phyloP scores from a whole-genome alignment of 2,113 vertebrate genomes.

The Ammodytes dubius region DNA sequence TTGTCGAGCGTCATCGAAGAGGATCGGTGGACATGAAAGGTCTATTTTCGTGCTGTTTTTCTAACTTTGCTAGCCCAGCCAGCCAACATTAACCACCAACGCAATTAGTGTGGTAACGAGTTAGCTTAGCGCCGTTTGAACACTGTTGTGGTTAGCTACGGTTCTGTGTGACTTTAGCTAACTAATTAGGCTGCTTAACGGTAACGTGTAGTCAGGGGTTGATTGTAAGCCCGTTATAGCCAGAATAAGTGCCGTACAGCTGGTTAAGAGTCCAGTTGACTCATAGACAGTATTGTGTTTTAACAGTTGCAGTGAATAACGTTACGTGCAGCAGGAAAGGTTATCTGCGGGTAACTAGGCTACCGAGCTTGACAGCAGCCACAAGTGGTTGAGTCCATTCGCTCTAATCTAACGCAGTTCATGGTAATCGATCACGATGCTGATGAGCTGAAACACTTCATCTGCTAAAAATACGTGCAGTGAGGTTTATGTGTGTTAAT shows the following conservation, averaged over 20 bases:
- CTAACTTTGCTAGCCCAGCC: constrained; percentile 72
- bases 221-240: constrained; percentile 12
- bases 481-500: neutral
- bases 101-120: constrained; percentile 23
- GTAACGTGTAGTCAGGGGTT: constrained; percentile 9
- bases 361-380: constrained; percentile 53
- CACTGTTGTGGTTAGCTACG: constrained; percentile 6
- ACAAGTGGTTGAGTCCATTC: constrained; percentile 75
- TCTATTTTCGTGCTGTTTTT: constrained; percentile 63
- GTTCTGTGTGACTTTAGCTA: neutral
- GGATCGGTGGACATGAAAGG: constrained; percentile 47
- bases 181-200: constrained; percentile 35
- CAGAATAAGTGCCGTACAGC: neutral
- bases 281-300: neutral
- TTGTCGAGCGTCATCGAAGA: constrained; percentile 51
- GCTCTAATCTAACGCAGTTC: neutral
- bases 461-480: neutral
- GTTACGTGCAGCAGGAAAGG: neutral
- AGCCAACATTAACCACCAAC: constrained; percentile 4
- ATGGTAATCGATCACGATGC: constrained; percentile 5
- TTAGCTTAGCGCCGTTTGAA: constrained; percentile 54
- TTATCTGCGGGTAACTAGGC: constrained; percentile 19
- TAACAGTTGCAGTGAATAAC: neutral
- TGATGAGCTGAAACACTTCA: neutral
- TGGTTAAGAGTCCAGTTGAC: neutral